Base-by-base conservation (phyloP, 2,888 invertebrate species). In the Sphaerophoria rueppellii region DNA sequence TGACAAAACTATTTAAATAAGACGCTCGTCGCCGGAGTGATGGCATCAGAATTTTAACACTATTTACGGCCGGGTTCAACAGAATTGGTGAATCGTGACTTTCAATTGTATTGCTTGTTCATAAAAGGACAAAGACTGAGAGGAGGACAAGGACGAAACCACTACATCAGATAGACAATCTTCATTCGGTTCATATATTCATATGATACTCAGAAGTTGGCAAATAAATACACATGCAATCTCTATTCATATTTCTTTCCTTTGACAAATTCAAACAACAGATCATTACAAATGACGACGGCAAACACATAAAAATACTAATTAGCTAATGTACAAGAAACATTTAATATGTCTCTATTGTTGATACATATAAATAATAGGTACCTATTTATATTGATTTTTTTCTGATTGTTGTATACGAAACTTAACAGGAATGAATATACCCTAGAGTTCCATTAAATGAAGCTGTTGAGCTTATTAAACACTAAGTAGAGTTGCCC, bases 211-310 rank as follows among this genome's bases (percentile, higher is more conserved):
- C 40, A 67, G 43, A 65, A 48, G 32, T 48, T 24, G 24, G 24
- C 1, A 24, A 2, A 24, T 24, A 24, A 24, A 24, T 24, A 24
- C 24, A 24, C 24, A 24, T 24, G 9, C 34, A 63, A 63, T 63
- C 63, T 63, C 65, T 52, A 52, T 52, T 67, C 50, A 50, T 40
- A 24, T 48, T 35, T 48, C 34, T 50, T 46, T 48, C 50, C 52
- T 67, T 52, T 67, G 65, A 67, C 52, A 67, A 67, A 52, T 52
- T 52, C 37, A 16, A 50, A 67, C 65, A 67, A 67, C 65, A 67
- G 65, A 52, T 67, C 52, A 52, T 52, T 52, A 65, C 52, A 52
- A 50, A 65, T 52, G 16, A 67, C 4, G 37, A 12, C 16, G 50
- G 14, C 11, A 58, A 14, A 37, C 37, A 50, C 50, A 50, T 35